phyloP scores from a whole-genome alignment of 2,888 invertebrate species.

The Exocentrus adspersus region DNA sequence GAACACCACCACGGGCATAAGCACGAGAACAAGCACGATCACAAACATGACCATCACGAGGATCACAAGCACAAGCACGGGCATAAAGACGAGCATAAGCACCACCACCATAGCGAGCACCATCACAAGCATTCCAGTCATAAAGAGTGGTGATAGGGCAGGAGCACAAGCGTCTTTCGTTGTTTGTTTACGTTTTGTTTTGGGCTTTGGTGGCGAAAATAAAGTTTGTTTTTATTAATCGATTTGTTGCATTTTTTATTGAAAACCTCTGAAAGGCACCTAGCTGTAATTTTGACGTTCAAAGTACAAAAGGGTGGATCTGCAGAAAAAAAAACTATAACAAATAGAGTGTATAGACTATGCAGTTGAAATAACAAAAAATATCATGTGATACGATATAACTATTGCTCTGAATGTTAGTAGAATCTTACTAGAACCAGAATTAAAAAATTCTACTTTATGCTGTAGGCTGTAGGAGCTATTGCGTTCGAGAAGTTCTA shows the following conservation, averaged over 20 bases:
- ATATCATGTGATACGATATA: no score
- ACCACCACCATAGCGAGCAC: slow-evolving; percentile 23
- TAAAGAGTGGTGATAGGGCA: slow-evolving; percentile 4
- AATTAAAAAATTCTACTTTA: no score
- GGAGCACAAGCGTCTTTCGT: not conserved
- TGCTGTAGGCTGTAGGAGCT: no score
- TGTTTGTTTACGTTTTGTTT: slow-evolving; percentile 7
- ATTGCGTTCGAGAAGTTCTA: no score
- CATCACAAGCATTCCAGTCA: slow-evolving; percentile 18
- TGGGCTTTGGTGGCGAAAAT: not conserved
- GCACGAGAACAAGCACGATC: slow-evolving; percentile 46
- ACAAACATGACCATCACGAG: slow-evolving; percentile 46
- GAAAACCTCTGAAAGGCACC: no score
- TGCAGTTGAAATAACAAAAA: no score
- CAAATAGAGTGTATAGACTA: no score
- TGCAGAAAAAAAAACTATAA: not conserved
- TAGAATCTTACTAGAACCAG: no score
- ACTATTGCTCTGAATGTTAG: no score
- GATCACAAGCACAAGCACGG: slow-evolving; percentile 40
- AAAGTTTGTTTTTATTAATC: slow-evolving; percentile 9
- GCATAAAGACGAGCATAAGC: slow-evolving; percentile 33
- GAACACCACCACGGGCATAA: slow-evolving; percentile 43
- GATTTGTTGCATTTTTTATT: not conserved
- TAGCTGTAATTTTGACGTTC: not conserved
- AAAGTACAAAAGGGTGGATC: no score